Percentiles rank a stretch among this genome's conserved stretches.
Conservation (phyloP, 1,140 invertebrate species). For the Cataglyphis hispanica region DNA sequence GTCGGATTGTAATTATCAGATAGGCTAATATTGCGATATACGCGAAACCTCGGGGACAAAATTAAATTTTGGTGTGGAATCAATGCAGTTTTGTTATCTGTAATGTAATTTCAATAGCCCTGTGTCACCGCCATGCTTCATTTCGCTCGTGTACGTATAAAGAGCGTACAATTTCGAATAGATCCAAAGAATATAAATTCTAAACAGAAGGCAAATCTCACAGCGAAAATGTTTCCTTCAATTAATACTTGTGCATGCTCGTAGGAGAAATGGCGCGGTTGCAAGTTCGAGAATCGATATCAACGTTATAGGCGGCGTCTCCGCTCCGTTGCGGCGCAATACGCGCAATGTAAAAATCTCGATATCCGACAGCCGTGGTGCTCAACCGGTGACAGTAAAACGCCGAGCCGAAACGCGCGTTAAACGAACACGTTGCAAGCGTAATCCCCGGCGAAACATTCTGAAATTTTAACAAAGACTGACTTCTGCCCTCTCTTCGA, state of each 20-base stretch:
- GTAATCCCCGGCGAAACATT: slow-evolving; percentile 57
- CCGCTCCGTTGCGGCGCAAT: slow-evolving; percentile 44
- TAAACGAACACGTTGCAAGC: slow-evolving; percentile 56
- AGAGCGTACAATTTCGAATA: background rate
- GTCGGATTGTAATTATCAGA: slow-evolving; percentile 65
- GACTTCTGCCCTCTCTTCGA: slow-evolving; percentile 57
- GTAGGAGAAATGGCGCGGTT: slow-evolving; percentile 14
- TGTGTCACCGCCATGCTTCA: background rate
- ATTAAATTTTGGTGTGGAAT: slow-evolving; percentile 51
- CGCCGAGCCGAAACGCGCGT: slow-evolving; percentile 54
- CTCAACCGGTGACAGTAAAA: slow-evolving; percentile 50
- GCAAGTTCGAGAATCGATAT: slow-evolving; percentile 69
- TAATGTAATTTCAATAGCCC: slow-evolving; percentile 46
- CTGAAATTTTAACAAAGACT: slow-evolving; percentile 56
- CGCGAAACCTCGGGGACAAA: slow-evolving; percentile 16
- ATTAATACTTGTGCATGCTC: slow-evolving; percentile 58
- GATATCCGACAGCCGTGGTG: slow-evolving; percentile 57
- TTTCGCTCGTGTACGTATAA: background rate
- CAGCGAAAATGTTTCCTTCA: slow-evolving; percentile 47
- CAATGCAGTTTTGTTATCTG: slow-evolving; percentile 27
- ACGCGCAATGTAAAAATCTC: slow-evolving; percentile 69
- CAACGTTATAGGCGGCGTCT: slow-evolving; percentile 60
- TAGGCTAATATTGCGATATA: slow-evolving; percentile 11
- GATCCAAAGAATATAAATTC: background rate
- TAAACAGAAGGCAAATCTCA: slow-evolving; percentile 6